Evolutionary conservation across 2,113 vertebrate genomes (phyloP), one percentile per base, ranked within the genome.

Genomic region (Nymphicus hollandicus): DNA sequence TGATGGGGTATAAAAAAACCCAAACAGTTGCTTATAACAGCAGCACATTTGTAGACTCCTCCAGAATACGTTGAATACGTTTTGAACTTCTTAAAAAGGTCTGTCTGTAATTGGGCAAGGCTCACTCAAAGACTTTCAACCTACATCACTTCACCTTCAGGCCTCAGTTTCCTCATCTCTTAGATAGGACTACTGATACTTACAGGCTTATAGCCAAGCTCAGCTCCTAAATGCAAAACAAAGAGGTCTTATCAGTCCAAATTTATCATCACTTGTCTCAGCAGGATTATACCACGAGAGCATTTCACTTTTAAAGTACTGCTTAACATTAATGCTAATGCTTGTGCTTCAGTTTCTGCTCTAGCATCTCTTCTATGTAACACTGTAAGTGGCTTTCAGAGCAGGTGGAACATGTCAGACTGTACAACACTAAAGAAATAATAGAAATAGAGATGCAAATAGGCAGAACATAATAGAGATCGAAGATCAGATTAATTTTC

Each of bases 241-340:
- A 73, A 88, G 82, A 56, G 15, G 66, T 65, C n/a, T 85, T 93
- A 69, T 58, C 37, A 53, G 49, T 65, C 44, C 46, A 88, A 95
- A 88, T 95, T 95, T 92, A 76, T 89, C 70, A n/a, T 70, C n/a
- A 46, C n/a, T 73, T 80, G 44, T 66, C 61, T 89, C 58, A 88
- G 35, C 49, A 88, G 84, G 93, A 69, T 91, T 95, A 80, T 85
- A 77, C 35, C 31, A 56, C 0, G 25, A 83, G 10, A 80, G 33
- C n/a, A 66, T 80, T 93, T 89, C 47, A 52, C 23, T 93, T 63
- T 92, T 89, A 66, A 86, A 66, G 24, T 80, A 37, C 71, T 83
- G 35, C 72, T 80, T 92, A 88, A 63, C 10, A 5, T 79, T 69
- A 79, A 74, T 37, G n/a, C 39, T 89, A 49, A 50, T 72, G 47